Conservation (phyloP, 2,113 vertebrate genomes). For the Bubo blakistoni region DNA sequence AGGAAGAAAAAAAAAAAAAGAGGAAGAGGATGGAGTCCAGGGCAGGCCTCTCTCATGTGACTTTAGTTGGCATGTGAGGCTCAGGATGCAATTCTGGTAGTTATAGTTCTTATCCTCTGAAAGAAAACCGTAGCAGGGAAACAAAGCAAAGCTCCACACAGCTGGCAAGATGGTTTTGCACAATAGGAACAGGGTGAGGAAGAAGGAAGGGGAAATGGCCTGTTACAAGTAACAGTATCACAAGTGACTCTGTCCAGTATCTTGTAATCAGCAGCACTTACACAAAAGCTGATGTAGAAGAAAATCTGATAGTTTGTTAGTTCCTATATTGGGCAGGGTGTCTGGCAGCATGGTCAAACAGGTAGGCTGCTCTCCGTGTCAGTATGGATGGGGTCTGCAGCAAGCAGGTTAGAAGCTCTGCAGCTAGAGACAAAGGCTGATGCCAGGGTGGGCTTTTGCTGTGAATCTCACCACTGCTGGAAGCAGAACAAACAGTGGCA, state of each 20-base stretch:
- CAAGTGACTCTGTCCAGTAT: background rate
- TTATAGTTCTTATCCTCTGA: background rate
- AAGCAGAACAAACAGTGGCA: background rate
- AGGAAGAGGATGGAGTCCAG: background rate
- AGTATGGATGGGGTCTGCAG: background rate
- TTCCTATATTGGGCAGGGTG: background rate
- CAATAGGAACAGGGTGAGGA: background rate
- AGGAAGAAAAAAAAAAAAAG: accelerated
- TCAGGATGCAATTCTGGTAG: background rate
- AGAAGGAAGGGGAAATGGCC: background rate
- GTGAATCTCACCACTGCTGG: background rate
- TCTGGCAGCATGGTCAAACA: background rate
- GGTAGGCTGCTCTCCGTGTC: background rate
- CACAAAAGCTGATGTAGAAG: background rate
- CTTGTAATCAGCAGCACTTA: background rate
- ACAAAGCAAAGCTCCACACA: background rate
- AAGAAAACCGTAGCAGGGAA: background rate
- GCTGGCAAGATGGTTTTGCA: background rate
- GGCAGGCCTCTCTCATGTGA: background rate
- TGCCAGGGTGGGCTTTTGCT: background rate
- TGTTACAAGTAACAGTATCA: background rate
- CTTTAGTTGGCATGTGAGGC: background rate
- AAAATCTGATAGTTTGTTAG: background rate
- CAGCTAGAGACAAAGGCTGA: background rate
- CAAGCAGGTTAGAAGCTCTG: background rate